Conservation (phyloP, 2,888 invertebrate species). For the Drosophila emarginata region DNA sequence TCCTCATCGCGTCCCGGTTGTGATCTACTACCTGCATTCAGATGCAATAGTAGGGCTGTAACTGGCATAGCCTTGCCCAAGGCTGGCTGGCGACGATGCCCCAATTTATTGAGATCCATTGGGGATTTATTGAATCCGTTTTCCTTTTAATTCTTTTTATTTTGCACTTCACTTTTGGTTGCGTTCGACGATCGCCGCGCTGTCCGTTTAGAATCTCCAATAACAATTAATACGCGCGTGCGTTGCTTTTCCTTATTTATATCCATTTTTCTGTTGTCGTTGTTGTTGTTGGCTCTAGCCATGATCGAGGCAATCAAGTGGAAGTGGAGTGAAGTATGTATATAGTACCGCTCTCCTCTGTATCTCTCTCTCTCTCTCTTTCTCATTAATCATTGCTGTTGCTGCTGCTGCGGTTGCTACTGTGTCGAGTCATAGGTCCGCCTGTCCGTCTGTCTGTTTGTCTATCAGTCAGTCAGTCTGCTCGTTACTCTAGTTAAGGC, state of each 20-base stretch:
- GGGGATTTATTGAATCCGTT: neutral
- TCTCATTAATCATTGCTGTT: slow-evolving; percentile 47
- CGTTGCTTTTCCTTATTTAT: slow-evolving; percentile 82
- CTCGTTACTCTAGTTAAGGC: slow-evolving; percentile 56
- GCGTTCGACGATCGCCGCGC: slow-evolving; percentile 20
- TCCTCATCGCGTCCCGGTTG: slow-evolving; percentile 45
- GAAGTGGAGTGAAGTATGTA: slow-evolving; percentile 40
- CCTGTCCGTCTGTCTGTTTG: slow-evolving; percentile 4
- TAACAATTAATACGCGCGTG: slow-evolving; percentile 74
- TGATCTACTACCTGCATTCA: slow-evolving; percentile 39
- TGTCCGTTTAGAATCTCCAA: slow-evolving; percentile 62
- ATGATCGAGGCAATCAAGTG: slow-evolving; percentile 81
- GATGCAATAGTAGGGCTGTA: slow-evolving; percentile 79
- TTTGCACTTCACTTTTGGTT: slow-evolving; percentile 20
- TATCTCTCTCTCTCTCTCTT: slow-evolving; percentile 21
- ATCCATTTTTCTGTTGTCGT: slow-evolving; percentile 59
- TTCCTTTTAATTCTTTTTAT: slow-evolving; percentile 31
- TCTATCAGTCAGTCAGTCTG: slow-evolving; percentile 14
- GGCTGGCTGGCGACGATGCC: slow-evolving; percentile 79
- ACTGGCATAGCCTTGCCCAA: slow-evolving; percentile 82
- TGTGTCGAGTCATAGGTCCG: slow-evolving; percentile 50
- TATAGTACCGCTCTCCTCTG: slow-evolving; percentile 39
- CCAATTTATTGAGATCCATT: slow-evolving; percentile 41
- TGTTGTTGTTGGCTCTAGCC: slow-evolving; percentile 59
- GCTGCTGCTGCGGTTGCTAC: slow-evolving; percentile 30